These are phyloP conservation scores for Megaptera novaeangliae DNA, from an alignment of 2,113 vertebrate genomes.

Conservation along the genomic window DNA sequence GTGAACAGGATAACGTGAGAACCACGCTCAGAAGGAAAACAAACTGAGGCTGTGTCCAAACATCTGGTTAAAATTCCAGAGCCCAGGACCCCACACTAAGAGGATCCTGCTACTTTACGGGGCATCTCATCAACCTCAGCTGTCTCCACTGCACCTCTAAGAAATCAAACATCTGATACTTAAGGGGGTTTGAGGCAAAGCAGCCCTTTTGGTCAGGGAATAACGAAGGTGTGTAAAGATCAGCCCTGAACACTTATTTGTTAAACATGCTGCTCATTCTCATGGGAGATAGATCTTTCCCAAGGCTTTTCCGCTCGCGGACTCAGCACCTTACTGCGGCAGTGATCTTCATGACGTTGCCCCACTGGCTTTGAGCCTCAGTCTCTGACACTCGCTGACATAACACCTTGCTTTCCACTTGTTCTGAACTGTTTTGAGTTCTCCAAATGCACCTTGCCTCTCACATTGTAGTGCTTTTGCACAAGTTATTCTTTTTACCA, in stretches of 20 bases:
- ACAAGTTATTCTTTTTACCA: neutral
- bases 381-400: neutral
- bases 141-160: neutral
- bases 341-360: rapidly evolving
- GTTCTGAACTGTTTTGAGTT: neutral
- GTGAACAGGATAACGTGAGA: neutral
- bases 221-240: neutral
- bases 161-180: neutral
- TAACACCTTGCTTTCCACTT: neutral
- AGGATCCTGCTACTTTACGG: neutral
- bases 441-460: neutral
- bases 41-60: neutral
- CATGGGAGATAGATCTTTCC: neutral
- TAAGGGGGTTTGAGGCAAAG: neutral
- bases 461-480: neutral
- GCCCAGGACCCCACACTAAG: conserved; percentile 7
- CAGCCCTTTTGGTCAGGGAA: neutral
- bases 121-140: neutral
- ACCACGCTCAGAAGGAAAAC: neutral
- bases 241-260: neutral
- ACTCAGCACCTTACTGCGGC: neutral
- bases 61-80: conserved; percentile 37
- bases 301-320: rapidly evolving
- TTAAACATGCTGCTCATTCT: neutral
- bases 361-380: rapidly evolving